Base-by-base conservation (phyloP, 2,113 vertebrate species). In the Sprattus sprattus region DNA sequence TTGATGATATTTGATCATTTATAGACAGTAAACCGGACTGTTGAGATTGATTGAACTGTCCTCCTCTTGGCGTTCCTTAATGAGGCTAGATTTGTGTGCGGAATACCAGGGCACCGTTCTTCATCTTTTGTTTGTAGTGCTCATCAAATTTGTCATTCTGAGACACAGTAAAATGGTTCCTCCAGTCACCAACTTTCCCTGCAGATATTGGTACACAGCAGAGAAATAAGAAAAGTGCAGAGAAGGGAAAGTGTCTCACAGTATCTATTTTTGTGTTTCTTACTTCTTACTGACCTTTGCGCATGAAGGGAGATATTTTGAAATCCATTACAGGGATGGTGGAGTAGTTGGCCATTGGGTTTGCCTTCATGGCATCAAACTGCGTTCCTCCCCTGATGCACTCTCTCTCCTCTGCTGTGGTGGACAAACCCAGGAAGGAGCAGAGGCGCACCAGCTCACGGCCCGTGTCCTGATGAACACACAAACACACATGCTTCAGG, bases 341-440 rank as follows among this genome's bases (percentile, higher is more conserved):
- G 20, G 91, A 92, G 0, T 94, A 95, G 90, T 95, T 95, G 87
- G 91, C 64, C 4, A 87, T 85, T 50, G 92, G 90, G 85, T 94
- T 96, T 60, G 94, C 91, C 85, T 92, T 96, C 94, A 95, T 95
- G 81, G 92, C 89, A 64, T 93, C 86, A 86, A 96, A 97, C 22
- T 93, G 94, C 1, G 87, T 93, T 20, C 92, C 91, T 81, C 92
- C 82, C 18, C 92, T 81, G 16, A 96, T 94, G 81, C 84, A 93
- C 1, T 88, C 87, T 86, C 92, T 18, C 0, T 46, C 87, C 82
- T 13, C 91, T 54, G 93, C 86, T 0, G 86, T 22, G 4, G 93
- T 3, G 18, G 95, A 91, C 87, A 95, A 94, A 47, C 92, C 94
- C 67, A 97, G 93, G 88, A 96, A 96, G 15, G 71, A 86, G 84